phyloP scores from a whole-genome alignment of 2,113 vertebrate genomes.

The Trinectes maculatus region DNA sequence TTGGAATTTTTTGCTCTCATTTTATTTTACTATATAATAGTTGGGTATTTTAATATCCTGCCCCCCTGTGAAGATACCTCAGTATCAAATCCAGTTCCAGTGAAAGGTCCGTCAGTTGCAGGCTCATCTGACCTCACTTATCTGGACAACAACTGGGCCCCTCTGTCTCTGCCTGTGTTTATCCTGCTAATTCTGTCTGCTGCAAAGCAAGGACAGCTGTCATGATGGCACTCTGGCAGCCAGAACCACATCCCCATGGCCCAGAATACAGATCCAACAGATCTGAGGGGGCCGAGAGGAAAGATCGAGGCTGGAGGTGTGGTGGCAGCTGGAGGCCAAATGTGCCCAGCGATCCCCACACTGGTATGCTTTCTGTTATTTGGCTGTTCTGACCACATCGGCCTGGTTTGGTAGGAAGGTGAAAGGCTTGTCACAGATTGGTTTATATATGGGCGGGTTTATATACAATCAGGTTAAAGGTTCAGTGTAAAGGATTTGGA shows the following conservation, averaged over 20 bases:
- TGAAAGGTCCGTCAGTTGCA: neutral
- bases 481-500: neutral
- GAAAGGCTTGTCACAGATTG: neutral
- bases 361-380: slow-evolving; percentile 1
- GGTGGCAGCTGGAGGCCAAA: slow-evolving; percentile 41
- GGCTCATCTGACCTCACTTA: slow-evolving; percentile 66
- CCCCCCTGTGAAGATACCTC: neutral
- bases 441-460: neutral
- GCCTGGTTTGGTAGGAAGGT: neutral
- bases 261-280: slow-evolving; percentile 52
- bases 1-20: no score
- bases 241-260: slow-evolving; percentile 14
- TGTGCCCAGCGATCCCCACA: neutral
- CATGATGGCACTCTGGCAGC: slow-evolving; percentile 40
- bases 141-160: slow-evolving; percentile 55
- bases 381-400: neutral
- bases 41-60: no score
- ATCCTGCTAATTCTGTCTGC: slow-evolving; percentile 69
- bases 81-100: neutral
- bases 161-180: slow-evolving; percentile 61
- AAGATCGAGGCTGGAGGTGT: slow-evolving; percentile 2
- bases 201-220: slow-evolving; percentile 69
- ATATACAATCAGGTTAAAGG: neutral
- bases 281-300: slow-evolving; percentile 7
- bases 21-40: no score